Conservation (phyloP, 2,797 vertebrate species). For the Sebastes oblongus region DNA sequence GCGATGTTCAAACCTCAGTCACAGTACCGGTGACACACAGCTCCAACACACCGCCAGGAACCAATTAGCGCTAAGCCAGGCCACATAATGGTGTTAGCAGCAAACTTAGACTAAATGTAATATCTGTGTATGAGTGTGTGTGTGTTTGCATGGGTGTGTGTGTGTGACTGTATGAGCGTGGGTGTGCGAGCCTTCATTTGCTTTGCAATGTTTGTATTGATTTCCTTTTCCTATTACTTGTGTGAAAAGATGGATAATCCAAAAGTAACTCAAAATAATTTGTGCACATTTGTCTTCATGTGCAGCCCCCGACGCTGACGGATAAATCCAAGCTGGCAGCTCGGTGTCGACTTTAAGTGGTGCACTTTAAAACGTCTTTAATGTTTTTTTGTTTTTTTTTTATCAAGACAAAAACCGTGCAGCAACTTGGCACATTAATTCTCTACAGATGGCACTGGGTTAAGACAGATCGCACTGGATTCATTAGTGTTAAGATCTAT, state of each 20-base stretch:
- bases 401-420: conserved; percentile 20
- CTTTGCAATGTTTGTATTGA: conserved; percentile 6
- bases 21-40: conserved; percentile 66
- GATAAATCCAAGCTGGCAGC: conserved; percentile 27
- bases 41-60: conserved; percentile 67
- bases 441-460: conserved; percentile 44
- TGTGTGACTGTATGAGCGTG: neutral
- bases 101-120: conserved; percentile 38
- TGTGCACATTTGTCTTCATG: conserved; percentile 15
- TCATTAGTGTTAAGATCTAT: conserved; percentile 57
- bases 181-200: neutral
- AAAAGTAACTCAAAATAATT: conserved; percentile 9
- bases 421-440: conserved; percentile 23
- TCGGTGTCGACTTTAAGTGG: conserved; percentile 21
- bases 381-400: neutral
- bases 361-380: conserved; percentile 15
- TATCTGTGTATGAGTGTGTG: conserved; percentile 23
- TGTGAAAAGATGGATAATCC: conserved; percentile 11
- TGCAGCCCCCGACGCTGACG: neutral
- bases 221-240: neutral
- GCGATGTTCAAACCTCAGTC: conserved; percentile 71
- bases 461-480: conserved; percentile 46
- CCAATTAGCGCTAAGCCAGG: conserved; percentile 77
- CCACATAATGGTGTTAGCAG: conserved; percentile 73
- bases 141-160: conserved; percentile 1